Conservation (phyloP, 92 coral and sea anemone genomes). For the Galaxea fascicularis region DNA sequence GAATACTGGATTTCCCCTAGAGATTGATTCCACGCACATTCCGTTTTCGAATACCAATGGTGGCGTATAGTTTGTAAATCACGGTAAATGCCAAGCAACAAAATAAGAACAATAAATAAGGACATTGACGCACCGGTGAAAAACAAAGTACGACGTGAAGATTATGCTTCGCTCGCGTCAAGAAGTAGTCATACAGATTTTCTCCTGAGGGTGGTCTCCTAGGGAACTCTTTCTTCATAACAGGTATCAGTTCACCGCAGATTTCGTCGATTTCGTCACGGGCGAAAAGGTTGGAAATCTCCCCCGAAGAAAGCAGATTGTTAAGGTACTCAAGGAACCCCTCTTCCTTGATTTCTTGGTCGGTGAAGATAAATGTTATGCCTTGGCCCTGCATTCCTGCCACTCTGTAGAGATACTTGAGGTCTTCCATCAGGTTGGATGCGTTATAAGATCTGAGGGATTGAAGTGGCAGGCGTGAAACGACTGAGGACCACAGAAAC, state of each 20-base stretch:
- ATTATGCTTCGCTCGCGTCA: conserved; percentile 95
- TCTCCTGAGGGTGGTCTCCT: conserved; percentile 98
- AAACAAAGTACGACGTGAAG: conserved; percentile 93
- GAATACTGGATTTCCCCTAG: too few relatives aligned
- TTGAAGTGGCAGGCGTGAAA: neutral
- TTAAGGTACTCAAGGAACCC: conserved; percentile 94
- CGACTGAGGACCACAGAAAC: neutral
- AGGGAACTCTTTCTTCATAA: conserved; percentile 97
- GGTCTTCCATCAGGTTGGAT: conserved; percentile 95
- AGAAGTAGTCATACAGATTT: conserved; percentile 93
- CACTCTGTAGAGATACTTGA: conserved; percentile 88
- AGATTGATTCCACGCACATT: too few relatives aligned
- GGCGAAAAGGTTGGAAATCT: conserved; percentile 95
- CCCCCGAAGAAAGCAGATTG: conserved; percentile 95
- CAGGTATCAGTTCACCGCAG: conserved; percentile 95
- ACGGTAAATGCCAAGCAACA: too few relatives aligned
- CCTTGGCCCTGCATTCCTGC: conserved; percentile 97
- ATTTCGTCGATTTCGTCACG: conserved; percentile 98
- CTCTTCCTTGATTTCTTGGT: conserved; percentile 96
- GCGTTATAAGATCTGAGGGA: conserved; percentile 83
- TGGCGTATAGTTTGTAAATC: too few relatives aligned
- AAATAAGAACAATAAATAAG: too few relatives aligned
- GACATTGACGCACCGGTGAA: conserved; percentile 82
- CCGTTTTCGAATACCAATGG: too few relatives aligned
- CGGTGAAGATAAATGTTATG: conserved; percentile 94